These are phyloP conservation scores for Macrosoma leucophasiata DNA, from an alignment of 2,888 invertebrate genomes.

Conservation along the genomic window DNA sequence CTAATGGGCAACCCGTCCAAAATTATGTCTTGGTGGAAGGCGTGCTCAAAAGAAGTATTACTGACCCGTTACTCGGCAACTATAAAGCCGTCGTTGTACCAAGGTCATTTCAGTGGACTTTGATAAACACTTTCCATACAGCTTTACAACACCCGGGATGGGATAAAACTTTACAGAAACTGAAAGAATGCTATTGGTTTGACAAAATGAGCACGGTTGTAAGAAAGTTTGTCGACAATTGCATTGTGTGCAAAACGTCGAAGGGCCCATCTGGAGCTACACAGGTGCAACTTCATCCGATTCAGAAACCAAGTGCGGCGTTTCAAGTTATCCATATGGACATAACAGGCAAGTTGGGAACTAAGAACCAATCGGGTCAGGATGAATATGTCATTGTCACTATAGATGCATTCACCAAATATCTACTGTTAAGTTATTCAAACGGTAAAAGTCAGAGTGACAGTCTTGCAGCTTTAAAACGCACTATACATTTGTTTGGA, in stretches of 20 bases:
- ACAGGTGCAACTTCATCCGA: neutral
- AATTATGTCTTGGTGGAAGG: constrained; percentile 1
- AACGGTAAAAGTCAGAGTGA: constrained; percentile 4
- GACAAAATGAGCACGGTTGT: neutral
- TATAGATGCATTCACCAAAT: constrained; percentile 26
- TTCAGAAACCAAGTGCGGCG: neutral
- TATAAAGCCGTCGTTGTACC: neutral
- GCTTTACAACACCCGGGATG: neutral
- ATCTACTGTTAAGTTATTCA: constrained; percentile 15
- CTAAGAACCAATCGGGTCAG: constrained; percentile 16
- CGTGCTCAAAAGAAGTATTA: neutral
- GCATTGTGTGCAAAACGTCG: neutral
- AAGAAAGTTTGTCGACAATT: constrained; percentile 1
- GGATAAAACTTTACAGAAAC: constrained; percentile 5
- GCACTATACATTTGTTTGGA: neutral
- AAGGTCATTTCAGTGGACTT: neutral
- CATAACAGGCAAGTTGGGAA: too few species aligned
- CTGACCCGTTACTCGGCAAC: neutral
- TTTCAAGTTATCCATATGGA: too few species aligned
- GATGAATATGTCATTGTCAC: constrained; percentile 26
- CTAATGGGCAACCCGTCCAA: neutral
- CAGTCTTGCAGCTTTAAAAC: neutral
- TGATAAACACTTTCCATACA: constrained; percentile 1
- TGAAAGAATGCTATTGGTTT: constrained; percentile 3
- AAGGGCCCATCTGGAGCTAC: neutral